Percentiles rank a stretch among this genome's conserved stretches.
Conservation (phyloP, 1,140 invertebrate genomes). For the Fopius arisanus region DNA sequence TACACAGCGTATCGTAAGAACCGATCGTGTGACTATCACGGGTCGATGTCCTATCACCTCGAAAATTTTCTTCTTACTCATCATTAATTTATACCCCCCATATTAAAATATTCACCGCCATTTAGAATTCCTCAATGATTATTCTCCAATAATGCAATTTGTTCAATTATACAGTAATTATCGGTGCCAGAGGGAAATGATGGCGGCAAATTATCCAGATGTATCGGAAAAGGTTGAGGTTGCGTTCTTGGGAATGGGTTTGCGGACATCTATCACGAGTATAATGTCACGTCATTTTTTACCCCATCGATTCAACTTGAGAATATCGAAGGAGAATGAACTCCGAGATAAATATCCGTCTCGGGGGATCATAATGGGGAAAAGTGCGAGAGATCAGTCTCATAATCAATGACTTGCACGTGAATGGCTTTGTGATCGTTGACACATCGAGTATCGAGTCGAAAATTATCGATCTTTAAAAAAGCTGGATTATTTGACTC, state of each 20-base stretch:
- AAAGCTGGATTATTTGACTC: neutral
- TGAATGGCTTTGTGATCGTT: neutral
- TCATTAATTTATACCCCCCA: too few relatives aligned
- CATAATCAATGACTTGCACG: constrained; percentile 31
- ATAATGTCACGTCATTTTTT: neutral
- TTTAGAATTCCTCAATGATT: too few relatives aligned
- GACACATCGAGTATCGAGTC: too few relatives aligned
- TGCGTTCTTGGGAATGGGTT: neutral
- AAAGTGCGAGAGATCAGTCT: constrained; percentile 4
- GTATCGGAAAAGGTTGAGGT: neutral
- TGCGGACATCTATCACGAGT: neutral
- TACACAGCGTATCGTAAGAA: neutral
- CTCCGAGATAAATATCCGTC: constrained; percentile 17
- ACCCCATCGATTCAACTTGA: neutral
- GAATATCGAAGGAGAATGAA: neutral
- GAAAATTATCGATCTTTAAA: too few relatives aligned
- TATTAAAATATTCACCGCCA: too few relatives aligned
- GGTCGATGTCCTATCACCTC: neutral
- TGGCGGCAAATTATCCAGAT: neutral
- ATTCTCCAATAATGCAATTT: neutral
- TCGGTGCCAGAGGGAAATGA: neutral
- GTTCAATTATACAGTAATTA: neutral
- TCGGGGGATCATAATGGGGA: neutral
- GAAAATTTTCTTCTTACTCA: too few relatives aligned
- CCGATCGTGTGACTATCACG: constrained; percentile 8